A percentile compares a stretch with the other conserved stretches of the same genome.
These are phyloP conservation scores for Tetheella fluctuosa DNA, from an alignment of 2,888 invertebrate genomes.

Conservation along the genomic window DNA sequence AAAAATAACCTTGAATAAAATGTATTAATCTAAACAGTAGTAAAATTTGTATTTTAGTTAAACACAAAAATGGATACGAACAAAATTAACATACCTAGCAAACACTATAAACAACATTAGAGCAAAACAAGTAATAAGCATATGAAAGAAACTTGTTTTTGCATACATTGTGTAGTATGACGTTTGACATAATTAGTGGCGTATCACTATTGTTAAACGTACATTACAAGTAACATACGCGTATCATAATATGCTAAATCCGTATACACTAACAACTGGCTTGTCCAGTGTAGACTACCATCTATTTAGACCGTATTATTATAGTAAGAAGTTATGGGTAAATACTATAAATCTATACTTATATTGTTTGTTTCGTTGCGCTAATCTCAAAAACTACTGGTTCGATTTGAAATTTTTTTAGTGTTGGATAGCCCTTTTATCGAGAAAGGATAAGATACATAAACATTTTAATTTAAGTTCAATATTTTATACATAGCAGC, in stretches of 20 bases:
- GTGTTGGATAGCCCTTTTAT: too few relatives aligned
- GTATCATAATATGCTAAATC: not conserved
- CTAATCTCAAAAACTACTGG: too few relatives aligned
- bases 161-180: not conserved
- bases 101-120: not conserved
- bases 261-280: not conserved
- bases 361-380: too few relatives aligned
- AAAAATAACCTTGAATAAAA: not conserved
- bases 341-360: too few relatives aligned
- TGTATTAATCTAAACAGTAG: too few relatives aligned
- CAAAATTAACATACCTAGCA: not conserved
- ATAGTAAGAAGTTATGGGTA: too few relatives aligned
- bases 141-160: slow-evolving; percentile 8
- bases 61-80: not conserved
- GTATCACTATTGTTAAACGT: not conserved
- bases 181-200: not conserved
- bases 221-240: not conserved
- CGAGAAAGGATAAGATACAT: too few relatives aligned
- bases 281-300: not conserved
- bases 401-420: too few relatives aligned
- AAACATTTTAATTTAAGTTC: too few relatives aligned
- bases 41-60: not conserved
- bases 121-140: slow-evolving; percentile 3
- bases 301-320: not conserved
- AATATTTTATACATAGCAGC: too few relatives aligned